Evolutionary conservation across 2,797 vertebrate species (phyloP).

Genomic region (Falco peregrinus): DNA sequence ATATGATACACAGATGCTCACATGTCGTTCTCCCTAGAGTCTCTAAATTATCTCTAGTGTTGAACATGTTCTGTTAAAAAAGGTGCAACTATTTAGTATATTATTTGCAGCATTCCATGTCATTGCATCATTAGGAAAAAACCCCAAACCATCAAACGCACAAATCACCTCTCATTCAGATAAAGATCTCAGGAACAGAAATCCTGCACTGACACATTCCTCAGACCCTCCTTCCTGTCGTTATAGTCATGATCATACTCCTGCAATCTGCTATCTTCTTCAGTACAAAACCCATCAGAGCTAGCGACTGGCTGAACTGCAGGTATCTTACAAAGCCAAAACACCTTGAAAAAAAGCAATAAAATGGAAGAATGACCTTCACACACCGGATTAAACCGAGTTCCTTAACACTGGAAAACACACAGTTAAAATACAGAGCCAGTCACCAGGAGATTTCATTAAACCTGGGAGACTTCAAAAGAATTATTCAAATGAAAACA

Average conservation of each 20-base stretch:
- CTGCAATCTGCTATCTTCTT: conserved; percentile 36
- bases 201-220: background rate
- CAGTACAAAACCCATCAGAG: background rate
- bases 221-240: conserved; percentile 12
- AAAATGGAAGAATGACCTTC: background rate
- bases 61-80: background rate
- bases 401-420: background rate
- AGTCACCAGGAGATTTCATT: background rate
- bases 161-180: background rate
- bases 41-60: background rate
- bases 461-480: background rate
- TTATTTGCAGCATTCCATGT: background rate
- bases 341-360: background rate
- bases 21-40: background rate
- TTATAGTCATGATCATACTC: background rate
- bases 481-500: background rate
- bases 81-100: background rate
- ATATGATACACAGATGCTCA: background rate
- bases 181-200: background rate
- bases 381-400: background rate
- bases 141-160: background rate
- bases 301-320: background rate
- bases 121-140: background rate
- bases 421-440: background rate
- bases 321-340: background rate